These are phyloP conservation scores for Beris chalybata DNA, from an alignment of 2,888 invertebrate genomes.

Conservation along the genomic window DNA sequence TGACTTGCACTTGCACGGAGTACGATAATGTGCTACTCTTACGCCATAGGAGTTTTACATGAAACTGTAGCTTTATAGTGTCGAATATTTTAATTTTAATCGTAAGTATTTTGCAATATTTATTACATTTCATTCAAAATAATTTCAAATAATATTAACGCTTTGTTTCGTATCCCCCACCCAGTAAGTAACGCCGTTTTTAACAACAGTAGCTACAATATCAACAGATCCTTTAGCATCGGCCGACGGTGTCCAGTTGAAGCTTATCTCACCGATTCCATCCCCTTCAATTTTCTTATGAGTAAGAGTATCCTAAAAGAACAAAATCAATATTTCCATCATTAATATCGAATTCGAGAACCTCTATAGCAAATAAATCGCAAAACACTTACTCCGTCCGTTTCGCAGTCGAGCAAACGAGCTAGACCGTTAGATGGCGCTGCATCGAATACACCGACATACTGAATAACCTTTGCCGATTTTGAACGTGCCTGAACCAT, in stretches of 20 bases:
- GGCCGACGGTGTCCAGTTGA: slow-evolving; percentile 69
- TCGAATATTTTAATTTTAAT: too few species aligned
- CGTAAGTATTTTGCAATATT: too few species aligned
- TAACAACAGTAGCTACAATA: slow-evolving; percentile 70
- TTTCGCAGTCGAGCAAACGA: slow-evolving; percentile 20
- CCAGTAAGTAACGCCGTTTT: slow-evolving; percentile 73
- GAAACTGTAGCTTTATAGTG: too few species aligned
- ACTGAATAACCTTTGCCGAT: slow-evolving; percentile 57
- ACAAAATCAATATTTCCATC: slow-evolving; percentile 31
- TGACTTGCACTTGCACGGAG: too few species aligned
- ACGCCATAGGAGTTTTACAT: too few species aligned
- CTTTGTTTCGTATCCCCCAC: slow-evolving; percentile 66
- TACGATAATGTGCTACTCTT: too few species aligned
- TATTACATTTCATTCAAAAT: too few species aligned
- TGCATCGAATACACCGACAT: slow-evolving; percentile 65
- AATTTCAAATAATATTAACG: slow-evolving; percentile 58
- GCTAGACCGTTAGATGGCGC: slow-evolving; percentile 45
- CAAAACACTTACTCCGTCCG: slow-evolving; percentile 21
- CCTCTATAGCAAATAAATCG: not conserved
- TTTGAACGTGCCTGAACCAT: slow-evolving; percentile 65
- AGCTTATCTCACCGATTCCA: slow-evolving; percentile 60
- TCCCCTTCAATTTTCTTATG: slow-evolving; percentile 62
- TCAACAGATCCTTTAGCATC: slow-evolving; percentile 64
- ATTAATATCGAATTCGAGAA: slow-evolving; percentile 7
- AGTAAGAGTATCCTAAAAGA: slow-evolving; percentile 66